Base-by-base conservation (phyloP, 2,888 invertebrate genomes). In the Lithodes maja region DNA sequence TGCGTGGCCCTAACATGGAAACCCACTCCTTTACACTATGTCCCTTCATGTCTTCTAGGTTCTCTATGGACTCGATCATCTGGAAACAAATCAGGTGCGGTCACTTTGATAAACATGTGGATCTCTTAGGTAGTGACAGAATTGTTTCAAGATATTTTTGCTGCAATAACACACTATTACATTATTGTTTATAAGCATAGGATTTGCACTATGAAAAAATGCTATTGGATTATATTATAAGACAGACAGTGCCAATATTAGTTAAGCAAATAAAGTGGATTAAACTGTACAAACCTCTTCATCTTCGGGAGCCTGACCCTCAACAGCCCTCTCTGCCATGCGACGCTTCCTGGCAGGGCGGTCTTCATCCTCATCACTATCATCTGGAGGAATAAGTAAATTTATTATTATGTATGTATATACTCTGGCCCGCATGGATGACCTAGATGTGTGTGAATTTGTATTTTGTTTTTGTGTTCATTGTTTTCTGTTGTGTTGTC, bases 21-120 rank as follows among this genome's bases (percentile, higher is more conserved):
- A 99, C 99, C 98, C 99, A 99, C 93, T 99, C 99, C 93, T 97
- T 97, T 1, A 98, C 97, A 0, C 97, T 95, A 93, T 99, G 97
- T 0, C 99, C 99, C 93, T 99, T 98, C 3, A 98, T 99, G 93
- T 99, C 99, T 93, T 99, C 99, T 61, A 99, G 94, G 94, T 99
- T 99, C 94, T 99, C 99, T 92, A 99, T 99, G 86, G 98, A 98
- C 94, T 99, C 99, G 78, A 98, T 96, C 95, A 97, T 97, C 94
- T 95, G 92, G 53, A 92, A 5, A n/a, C 71, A 92, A 78, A 83
- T 33, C 33, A 33, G 33, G 33, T 33, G 33, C 33, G 33, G 33
- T 33, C 33, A 33, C 33, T 33, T 33, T 33, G 33, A 33, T 33
- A 33, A 33, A 33, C 33, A 33, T 33, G 33, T 33, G 33, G 33